Conservation (phyloP, 2,888 invertebrate species). For the Flexamia atlantica region DNA sequence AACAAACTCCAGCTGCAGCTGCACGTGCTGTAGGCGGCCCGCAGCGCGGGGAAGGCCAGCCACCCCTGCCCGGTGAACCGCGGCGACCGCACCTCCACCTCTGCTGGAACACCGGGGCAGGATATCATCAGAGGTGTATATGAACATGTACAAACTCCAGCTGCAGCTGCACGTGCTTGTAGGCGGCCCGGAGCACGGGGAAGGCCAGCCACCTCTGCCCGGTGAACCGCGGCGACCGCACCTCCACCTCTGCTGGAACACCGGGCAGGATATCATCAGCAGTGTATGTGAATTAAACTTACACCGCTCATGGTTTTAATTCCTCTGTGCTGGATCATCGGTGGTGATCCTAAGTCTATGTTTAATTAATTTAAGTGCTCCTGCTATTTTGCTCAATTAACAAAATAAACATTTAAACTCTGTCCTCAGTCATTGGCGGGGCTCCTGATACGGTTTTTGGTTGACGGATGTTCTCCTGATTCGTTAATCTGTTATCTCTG, state of each 20-base stretch:
- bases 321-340: no score
- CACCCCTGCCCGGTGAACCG: slow-evolving; percentile 91
- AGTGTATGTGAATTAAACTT: no score
- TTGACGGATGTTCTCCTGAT: no score
- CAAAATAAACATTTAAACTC: no score
- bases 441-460: no score
- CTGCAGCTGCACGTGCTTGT: slow-evolving; percentile 90
- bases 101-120: slow-evolving; percentile 75
- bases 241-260: slow-evolving; percentile 80
- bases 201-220: slow-evolving; percentile 92
- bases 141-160: slow-evolving; percentile 79
- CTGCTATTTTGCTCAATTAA: no score
- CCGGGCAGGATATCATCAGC: slow-evolving; percentile 72
- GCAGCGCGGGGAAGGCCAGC: slow-evolving; percentile 90
- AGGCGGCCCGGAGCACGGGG: slow-evolving; percentile 91
- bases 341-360: no score
- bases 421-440: no score
- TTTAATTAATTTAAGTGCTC: no score
- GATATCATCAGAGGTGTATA: not conserved
- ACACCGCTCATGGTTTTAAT: no score
- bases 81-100: slow-evolving; percentile 85
- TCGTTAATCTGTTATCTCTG: no score
- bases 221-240: slow-evolving; percentile 89
- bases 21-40: slow-evolving; percentile 94
- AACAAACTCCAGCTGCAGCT: slow-evolving; percentile 81